Percentiles rank a stretch among this genome's conserved stretches.
These are phyloP conservation scores for Drosophila nigricruria DNA, from an alignment of 2,888 invertebrate species.

Conservation along the genomic window DNA sequence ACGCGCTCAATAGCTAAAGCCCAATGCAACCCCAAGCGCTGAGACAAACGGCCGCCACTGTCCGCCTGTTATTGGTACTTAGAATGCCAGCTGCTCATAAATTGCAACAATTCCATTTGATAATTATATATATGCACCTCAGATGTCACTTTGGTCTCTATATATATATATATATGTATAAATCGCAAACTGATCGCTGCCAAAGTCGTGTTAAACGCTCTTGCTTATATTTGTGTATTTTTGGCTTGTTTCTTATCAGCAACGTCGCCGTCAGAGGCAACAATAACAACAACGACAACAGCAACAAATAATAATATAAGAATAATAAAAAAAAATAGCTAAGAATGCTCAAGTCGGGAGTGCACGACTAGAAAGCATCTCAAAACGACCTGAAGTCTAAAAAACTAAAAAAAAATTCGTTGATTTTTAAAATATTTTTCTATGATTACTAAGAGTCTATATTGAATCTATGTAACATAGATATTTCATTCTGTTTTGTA, in stretches of 20 bases:
- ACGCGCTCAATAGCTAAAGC: neutral
- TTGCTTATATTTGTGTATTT: conserved; percentile 37
- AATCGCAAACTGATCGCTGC: conserved; percentile 44
- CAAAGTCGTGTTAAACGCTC: conserved; percentile 37
- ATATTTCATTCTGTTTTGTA: too few species aligned
- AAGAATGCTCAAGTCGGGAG: neutral
- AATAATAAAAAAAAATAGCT: conserved; percentile 15
- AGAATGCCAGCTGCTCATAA: conserved; percentile 33
- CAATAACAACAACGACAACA: conserved; percentile 12
- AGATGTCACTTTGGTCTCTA: conserved; percentile 2
- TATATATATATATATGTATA: conserved; percentile 5
- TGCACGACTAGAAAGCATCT: neutral
- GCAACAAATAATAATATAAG: conserved; percentile 18
- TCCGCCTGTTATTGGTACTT: conserved; percentile 20
- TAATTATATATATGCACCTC: conserved; percentile 9
- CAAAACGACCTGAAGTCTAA: too few species aligned
- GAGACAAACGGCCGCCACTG: conserved; percentile 45
- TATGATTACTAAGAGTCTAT: too few species aligned
- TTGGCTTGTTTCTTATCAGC: conserved; percentile 49
- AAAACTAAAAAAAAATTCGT: neutral
- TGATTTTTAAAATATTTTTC: neutral
- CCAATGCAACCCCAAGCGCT: conserved; percentile 3
- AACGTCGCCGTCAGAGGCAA: conserved; percentile 27
- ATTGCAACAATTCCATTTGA: conserved; percentile 34
- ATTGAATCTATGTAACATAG: too few species aligned